Evolutionary conservation across 1,140 invertebrate species (phyloP), one percentile per base, ranked within the genome.

Genomic region (Meloidogyne floridensis): DNA sequence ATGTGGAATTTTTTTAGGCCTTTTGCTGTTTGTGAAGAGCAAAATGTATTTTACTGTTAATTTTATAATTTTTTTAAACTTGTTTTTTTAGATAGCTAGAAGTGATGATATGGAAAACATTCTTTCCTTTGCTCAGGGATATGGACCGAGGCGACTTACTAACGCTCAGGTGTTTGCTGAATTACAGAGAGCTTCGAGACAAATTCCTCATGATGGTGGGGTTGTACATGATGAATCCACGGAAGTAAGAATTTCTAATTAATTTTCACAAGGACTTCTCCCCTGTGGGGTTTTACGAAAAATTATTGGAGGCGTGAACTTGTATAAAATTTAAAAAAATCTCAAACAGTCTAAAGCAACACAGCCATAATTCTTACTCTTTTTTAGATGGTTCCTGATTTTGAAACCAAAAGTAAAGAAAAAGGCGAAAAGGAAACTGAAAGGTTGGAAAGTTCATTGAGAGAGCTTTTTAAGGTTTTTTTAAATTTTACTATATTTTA

Each of bases 1-100:
- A 70, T 85, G 74, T 85, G 72, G 69, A 56, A 85, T 71, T 85
- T 80, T 18, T 85, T 86, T 74, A 56, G 84, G 18, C 84, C 84
- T 5, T 85, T 85, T 83, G 84, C 76, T n/a, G 32, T 51, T 15
- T 54, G 53, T 18, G 77, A 82, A 32, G 83, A 84, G 42, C 80
- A 86, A 72, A 59, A 32, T n/a, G 84, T 86, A 82, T 84, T 13
- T 59, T 47, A n/a, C 47, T 32, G 10, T 20, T 43, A 15, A 18
- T 47, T 73, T 2, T 9, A 4, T 7, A 75, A n/a, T 72, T 80
- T 69, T 18, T 75, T 42, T 80, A 51, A 80, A 18, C 2, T 47
- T 15, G 10, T 42, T 42, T 5, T 79, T 84, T 73, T 72, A 84
- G 83, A 42, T 84, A 9, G 65, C 74, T 54, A 9, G 43, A 15